Conservation (phyloP, 2,888 invertebrate species). For the Microdon myrmicae region DNA sequence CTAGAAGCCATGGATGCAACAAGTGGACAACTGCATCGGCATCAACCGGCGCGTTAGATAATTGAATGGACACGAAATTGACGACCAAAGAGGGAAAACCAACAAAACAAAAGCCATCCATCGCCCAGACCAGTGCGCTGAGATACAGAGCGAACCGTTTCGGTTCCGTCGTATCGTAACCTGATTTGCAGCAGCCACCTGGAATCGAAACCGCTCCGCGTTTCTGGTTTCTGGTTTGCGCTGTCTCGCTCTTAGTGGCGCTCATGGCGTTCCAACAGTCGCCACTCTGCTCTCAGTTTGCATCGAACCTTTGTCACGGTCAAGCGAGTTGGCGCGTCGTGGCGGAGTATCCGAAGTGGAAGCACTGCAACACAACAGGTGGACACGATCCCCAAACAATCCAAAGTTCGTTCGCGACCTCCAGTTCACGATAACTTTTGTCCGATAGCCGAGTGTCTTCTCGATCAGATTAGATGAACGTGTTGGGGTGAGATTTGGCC, state of each 20-base stretch:
- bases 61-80: constrained; percentile 41
- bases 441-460: too few relatives aligned
- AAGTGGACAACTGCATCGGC: constrained; percentile 30
- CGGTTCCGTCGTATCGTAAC: constrained; percentile 17
- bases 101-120: constrained; percentile 9
- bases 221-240: constrained; percentile 37
- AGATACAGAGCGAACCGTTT: constrained; percentile 35
- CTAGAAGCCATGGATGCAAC: constrained; percentile 22
- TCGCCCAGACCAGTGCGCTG: neutral
- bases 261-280: neutral
- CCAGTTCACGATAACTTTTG: too few relatives aligned
- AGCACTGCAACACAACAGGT: constrained; percentile 32
- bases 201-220: constrained; percentile 30
- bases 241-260: constrained; percentile 12
- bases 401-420: too few relatives aligned
- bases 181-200: constrained; percentile 27
- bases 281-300: constrained; percentile 36
- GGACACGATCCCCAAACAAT: too few relatives aligned
- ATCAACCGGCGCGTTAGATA: constrained; percentile 39
- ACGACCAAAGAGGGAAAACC: constrained; percentile 31
- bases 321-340: constrained; percentile 47
- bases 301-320: constrained; percentile 48
- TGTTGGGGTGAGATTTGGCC: too few relatives aligned
- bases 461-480: too few relatives aligned
- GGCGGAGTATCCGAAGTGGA: constrained; percentile 35